Evolutionary conservation across 2,888 invertebrate species (phyloP).

Genomic region (Nesidiocoris tenuis): DNA sequence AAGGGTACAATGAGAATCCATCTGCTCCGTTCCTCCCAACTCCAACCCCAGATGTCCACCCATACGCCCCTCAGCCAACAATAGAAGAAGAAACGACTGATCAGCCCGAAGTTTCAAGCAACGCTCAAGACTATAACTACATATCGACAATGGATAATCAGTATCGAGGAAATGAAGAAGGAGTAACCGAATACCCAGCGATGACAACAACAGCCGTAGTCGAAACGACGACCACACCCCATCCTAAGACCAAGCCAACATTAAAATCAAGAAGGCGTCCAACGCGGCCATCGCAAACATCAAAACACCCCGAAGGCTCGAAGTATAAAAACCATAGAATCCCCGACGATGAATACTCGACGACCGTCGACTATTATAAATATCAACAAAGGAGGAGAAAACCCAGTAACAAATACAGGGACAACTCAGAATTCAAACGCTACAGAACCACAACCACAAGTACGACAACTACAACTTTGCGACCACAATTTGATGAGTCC

Average conservation of each 20-base stretch:
- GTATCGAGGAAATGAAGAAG: constrained; percentile 33
- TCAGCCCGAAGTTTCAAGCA: constrained; percentile 26
- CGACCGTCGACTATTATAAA: constrained; percentile 38
- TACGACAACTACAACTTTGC: constrained; percentile 45
- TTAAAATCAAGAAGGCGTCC: constrained; percentile 43
- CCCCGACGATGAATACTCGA: constrained; percentile 27
- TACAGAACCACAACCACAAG: constrained; percentile 40
- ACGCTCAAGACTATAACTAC: constrained; percentile 35
- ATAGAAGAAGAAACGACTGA: constrained; percentile 34
- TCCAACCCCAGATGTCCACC: constrained; percentile 46
- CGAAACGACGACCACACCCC: constrained; percentile 33
- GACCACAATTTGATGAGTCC: constrained; percentile 23
- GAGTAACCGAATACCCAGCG: constrained; percentile 28
- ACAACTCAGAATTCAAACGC: constrained; percentile 39
- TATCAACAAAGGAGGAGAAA: constrained; percentile 43
- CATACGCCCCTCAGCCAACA: constrained; percentile 42
- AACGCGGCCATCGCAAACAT: constrained; percentile 24
- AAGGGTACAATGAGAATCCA: constrained; percentile 41
- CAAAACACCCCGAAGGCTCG: constrained; percentile 15
- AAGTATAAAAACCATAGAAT: constrained; percentile 26
- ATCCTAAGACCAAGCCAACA: constrained; percentile 9
- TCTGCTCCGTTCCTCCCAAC: constrained; percentile 48
- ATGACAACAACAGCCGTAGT: constrained; percentile 35
- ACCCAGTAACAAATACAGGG: constrained; percentile 41
- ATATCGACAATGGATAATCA: constrained; percentile 39